Base-by-base conservation (phyloP, 1,140 invertebrate species). In the Sinella curviseta region DNA sequence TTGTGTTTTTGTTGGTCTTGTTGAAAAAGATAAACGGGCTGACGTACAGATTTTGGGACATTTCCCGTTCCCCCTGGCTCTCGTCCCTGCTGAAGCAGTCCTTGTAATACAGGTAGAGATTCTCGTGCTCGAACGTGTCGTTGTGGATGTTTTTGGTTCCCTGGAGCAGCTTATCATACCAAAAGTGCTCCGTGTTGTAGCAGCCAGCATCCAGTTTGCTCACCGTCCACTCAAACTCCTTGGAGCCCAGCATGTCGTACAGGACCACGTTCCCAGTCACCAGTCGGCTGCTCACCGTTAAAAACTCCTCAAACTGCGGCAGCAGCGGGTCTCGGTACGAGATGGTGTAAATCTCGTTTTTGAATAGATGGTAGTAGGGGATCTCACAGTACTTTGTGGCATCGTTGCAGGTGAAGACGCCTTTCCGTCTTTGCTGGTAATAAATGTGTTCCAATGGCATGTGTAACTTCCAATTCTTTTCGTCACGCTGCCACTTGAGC, bases 231-330 rank as follows among this genome's bases (percentile, higher is more conserved):
- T 36, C 17, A 14, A 76, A 77, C 74, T 17, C 57, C 57, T 20
- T 12, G 8, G 39, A 12, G 12, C 76, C 77, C 8, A 82, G 79
- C 26, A 82, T 17, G 70, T 83, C 78, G 30, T 81, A 83, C 17
- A 83, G 48, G 17, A 81, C 77, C 8, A 83, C 36, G 39, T 83
- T 83, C n/a, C 78, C 82, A 26, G 80, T 83, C 0, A 83, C 82
- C 0, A 36, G n/a, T 1, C 82, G 75, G 39, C 67, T 54, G 24
- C 75, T 54, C 0, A 55, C 8, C 17, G 82, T 83, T 8, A 83
- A 26, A 48, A 81, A 80, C 36, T 83, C 80, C 28, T 83, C 82
- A 36, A 83, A 83, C 20, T 76, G 48, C 24, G 82, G 82, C 26
- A 55, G 20, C 24, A 83, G 12, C 0, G 2, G 4, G 26, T 82